Base-by-base conservation (phyloP, 1,140 invertebrate species). In the Drosophila kurseongensis region DNA sequence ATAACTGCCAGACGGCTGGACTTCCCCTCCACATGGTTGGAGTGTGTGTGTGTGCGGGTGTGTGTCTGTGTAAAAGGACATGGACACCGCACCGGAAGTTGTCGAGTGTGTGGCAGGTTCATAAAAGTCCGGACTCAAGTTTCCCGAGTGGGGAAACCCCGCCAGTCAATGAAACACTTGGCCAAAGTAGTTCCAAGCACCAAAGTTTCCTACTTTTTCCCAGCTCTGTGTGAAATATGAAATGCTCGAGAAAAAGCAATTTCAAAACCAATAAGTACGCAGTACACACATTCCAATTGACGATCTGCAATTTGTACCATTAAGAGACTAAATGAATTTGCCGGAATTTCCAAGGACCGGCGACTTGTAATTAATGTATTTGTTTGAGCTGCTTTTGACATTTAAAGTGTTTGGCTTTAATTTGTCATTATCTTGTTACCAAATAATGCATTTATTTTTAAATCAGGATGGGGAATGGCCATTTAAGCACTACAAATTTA, bases 1-100 rank as follows among this genome's bases (percentile, higher is more conserved):
- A 88, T 79, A 86, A 88, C 78, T 78, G 66, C 44, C 75, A 67
- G 63, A 50, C 48, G 50, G n/a, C 13, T 44, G 38, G 32, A 51
- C 29, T 23, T 29, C 13, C 23, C 23, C 6, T 5, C 42, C 29
- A 32, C 29, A 8, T 32, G 29, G 29, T 0, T 8, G 29, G 29
- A 18, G 18, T 18, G 18, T 18, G 18, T 47, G 18, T 58, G 32
- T 38, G 27, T 44, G n/a, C 0, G 23, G 0, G 23, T 0, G 23
- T 23, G 23, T 23, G 23, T 9, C 6, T 9, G 27, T 50, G 27
- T 32, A 9, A 13, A 35, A 35, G 48, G 48, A 51, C 44, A 47
- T 27, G 10, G 44, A 47, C 3, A 55, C 35, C 60, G 27, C 12
- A 68, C 47, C 77, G 78, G 73, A 80, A 81, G 77, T 81, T 76